Percentiles rank a stretch among this genome's conserved stretches.
phyloP scores from a whole-genome alignment of 2,113 vertebrate genomes.

The Cololabis saira region DNA sequence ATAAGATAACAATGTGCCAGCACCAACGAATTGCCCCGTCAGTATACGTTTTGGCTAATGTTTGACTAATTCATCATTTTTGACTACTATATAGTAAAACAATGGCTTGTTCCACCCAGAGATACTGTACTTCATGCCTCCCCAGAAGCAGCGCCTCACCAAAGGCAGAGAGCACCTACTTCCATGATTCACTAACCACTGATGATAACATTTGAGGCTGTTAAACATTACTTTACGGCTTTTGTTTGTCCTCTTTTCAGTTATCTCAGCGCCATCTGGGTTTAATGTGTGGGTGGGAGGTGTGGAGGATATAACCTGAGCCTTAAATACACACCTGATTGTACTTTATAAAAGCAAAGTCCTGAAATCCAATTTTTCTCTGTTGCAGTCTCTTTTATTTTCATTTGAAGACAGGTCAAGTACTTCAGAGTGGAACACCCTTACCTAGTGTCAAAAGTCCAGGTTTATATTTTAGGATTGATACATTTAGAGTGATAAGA shows the following conservation, averaged over 20 bases:
- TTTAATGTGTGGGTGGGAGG: slow-evolving; percentile 49
- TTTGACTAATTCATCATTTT: slow-evolving; percentile 1
- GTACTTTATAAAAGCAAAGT: slow-evolving; percentile 26
- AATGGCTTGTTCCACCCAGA: slow-evolving; percentile 19
- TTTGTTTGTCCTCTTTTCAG: slow-evolving; percentile 25
- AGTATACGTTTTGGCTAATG: too few species aligned
- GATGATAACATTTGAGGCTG: slow-evolving; percentile 22
- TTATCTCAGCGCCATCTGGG: slow-evolving; percentile 34
- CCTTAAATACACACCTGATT: slow-evolving; percentile 39
- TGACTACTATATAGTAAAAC: not conserved
- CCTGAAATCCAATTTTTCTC: slow-evolving; percentile 10
- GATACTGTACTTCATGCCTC: not conserved
- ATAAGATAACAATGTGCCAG: not conserved
- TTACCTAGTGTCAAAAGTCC: not conserved
- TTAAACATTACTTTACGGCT: slow-evolving; percentile 56
- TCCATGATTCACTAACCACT: slow-evolving; percentile 22
- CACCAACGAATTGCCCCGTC: not conserved
- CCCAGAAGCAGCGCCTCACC: slow-evolving; percentile 5
- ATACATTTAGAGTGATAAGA: not conserved
- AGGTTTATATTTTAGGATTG: not conserved
- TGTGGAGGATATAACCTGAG: slow-evolving; percentile 33
- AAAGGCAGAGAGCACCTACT: slow-evolving; percentile 27
- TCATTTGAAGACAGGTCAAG: not conserved
- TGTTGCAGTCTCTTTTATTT: not conserved
- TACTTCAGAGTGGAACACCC: not conserved